A percentile compares a stretch with the other conserved stretches of the same genome.
Evolutionary conservation across 2,797 vertebrate genomes (phyloP).

Genomic region (Phalanger gymnotis): DNA sequence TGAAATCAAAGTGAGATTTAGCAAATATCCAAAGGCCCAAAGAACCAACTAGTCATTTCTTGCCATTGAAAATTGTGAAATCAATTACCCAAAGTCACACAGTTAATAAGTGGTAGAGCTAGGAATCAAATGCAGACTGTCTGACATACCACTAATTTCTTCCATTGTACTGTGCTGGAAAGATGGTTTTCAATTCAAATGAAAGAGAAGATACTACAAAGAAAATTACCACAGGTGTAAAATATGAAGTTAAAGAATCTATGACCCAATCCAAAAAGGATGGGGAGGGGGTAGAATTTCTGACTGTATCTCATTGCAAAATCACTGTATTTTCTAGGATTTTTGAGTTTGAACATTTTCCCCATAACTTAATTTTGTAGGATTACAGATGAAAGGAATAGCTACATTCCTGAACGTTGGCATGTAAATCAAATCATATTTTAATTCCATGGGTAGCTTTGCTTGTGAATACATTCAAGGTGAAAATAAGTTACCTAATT

Average conservation of each 20-base stretch:
- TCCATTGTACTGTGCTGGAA: neutral
- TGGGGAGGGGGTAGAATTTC: rapidly evolving
- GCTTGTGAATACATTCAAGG: constrained; percentile 4
- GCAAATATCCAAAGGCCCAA: neutral
- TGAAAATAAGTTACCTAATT: neutral
- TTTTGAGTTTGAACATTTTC: neutral
- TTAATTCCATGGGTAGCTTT: neutral
- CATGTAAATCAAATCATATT: constrained; percentile 22
- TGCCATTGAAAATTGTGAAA: constrained; percentile 14
- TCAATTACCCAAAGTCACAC: neutral
- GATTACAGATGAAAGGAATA: neutral
- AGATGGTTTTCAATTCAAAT: neutral
- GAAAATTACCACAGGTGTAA: neutral
- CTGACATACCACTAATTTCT: neutral
- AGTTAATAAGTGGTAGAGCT: neutral
- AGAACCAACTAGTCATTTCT: neutral
- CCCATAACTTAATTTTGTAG: constrained; percentile 8
- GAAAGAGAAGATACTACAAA: neutral
- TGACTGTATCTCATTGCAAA: neutral
- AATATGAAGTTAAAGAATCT: neutral
- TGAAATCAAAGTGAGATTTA: neutral
- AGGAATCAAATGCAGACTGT: neutral
- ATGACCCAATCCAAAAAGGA: neutral
- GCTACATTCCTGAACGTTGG: neutral
- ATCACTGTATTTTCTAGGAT: neutral